Base-by-base conservation (phyloP, 2,797 vertebrate genomes). In the Moxostoma hubbsi region DNA sequence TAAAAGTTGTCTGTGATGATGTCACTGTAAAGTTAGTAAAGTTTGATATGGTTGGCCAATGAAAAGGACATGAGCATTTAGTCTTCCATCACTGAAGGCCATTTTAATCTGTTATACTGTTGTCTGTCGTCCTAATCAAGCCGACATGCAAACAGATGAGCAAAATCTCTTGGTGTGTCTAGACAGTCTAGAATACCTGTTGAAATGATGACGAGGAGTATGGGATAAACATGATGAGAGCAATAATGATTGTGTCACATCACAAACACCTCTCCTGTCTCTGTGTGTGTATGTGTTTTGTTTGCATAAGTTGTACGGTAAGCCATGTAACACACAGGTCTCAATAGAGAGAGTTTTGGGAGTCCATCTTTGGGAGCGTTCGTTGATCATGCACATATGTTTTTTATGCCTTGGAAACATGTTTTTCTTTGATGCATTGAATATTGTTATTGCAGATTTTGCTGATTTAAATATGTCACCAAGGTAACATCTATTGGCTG, bases 131-230 rank as follows among this genome's bases (percentile, higher is more conserved):
- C 83, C 59, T 66, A 55, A 66, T 79, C 64, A 61, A 45, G 57
- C 69, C 65, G 79, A 79, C 77, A 71, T 2, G 78, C 18, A 51
- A 81, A 82, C 82, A 83, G 81, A 83, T 76, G 55, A 76, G 66
- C 70, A 47, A 77, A 62, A 85, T 81, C 71, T 79, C 75, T 81
- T 51, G 75, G 68, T n/a, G 66, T 64, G 62, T 74, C 70, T 82
- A 83, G 84, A 80, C 82, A 82, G 77, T 49, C 45, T 54, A 83
- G 74, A 81, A 81, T 63, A 77, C 15, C 61, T 16, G 79, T 74
- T 82, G 87, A 86, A 80, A 79, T 62, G 68, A 49, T 51, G 80
- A 70, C 59, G 70, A 65, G 71, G 70, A 78, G 13, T n/a, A 54
- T 59, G 58, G 7, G 64, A 53, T 58, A 46, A 69, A 69, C 68